Evolutionary conservation across 2,113 vertebrate genomes (phyloP).

Genomic region (Pachycephala philippinensis): DNA sequence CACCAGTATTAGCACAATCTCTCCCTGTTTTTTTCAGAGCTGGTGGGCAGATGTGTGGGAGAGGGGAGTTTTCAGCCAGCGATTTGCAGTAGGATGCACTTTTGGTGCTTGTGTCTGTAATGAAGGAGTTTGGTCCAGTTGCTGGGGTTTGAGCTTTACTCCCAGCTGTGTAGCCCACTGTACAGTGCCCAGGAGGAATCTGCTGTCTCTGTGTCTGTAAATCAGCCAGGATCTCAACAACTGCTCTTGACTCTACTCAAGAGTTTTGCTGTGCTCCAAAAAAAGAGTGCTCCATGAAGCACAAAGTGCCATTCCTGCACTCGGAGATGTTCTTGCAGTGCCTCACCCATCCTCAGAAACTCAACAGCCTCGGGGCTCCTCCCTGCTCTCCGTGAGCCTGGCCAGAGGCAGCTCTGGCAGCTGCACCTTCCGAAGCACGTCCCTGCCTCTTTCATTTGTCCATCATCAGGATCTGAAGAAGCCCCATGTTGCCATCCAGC

Average conservation of each 20-base stretch:
- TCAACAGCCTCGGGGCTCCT: fast-evolving
- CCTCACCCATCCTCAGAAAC: neutral
- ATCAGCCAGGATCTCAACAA: neutral
- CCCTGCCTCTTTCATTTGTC: neutral
- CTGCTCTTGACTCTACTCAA: neutral
- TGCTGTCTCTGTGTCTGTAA: neutral
- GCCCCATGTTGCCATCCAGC: fast-evolving
- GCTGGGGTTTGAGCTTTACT: neutral
- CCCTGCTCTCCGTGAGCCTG: fast-evolving
- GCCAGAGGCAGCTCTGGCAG: neutral
- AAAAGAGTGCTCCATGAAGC: neutral
- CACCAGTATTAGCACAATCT: neutral
- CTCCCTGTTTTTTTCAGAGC: neutral
- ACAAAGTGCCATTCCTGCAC: neutral
- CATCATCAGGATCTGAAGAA: neutral
- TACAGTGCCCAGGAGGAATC: neutral
- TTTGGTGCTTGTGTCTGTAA: neutral
- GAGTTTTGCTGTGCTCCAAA: neutral
- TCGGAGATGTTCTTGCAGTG: neutral
- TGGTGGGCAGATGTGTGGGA: neutral
- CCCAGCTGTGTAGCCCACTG: neutral
- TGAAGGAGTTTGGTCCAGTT: neutral
- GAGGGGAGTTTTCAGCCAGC: neutral
- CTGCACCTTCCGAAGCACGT: fast-evolving
- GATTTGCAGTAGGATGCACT: neutral